Percentiles rank a stretch among this genome's conserved stretches.
Evolutionary conservation across 2,797 vertebrate species (phyloP).

Genomic region (Cryptoblepharus egeriae): DNA sequence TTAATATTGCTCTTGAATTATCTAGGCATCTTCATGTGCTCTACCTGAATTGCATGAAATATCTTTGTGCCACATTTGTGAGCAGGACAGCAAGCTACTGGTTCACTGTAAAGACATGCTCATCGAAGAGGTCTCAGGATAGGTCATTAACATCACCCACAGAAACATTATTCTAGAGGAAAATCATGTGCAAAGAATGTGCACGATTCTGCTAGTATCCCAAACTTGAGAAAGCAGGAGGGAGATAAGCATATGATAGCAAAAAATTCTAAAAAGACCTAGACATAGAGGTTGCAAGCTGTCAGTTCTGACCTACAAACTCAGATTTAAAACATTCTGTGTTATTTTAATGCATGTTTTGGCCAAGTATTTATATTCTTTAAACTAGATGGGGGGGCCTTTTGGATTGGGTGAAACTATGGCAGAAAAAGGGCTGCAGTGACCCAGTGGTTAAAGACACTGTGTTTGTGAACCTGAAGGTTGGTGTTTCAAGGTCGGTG

Average conservation of each 20-base stretch:
- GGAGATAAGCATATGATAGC: neutral
- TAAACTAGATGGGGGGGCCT: too few relatives aligned
- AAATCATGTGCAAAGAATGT: neutral
- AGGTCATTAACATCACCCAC: too few relatives aligned
- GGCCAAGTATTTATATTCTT: too few relatives aligned
- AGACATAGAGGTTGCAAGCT: neutral
- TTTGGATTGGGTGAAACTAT: too few relatives aligned
- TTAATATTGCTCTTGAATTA: conserved; percentile 28
- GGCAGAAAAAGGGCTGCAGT: too few relatives aligned
- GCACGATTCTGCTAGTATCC: neutral
- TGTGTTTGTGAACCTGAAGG: too few relatives aligned
- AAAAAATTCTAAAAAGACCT: neutral
- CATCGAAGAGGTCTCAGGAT: fast-evolving
- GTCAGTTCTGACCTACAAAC: neutral
- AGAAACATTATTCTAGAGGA: too few relatives aligned
- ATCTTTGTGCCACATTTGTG: neutral
- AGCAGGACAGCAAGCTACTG: too few relatives aligned
- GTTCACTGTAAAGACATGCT: neutral
- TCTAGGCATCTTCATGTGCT: neutral
- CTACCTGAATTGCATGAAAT: neutral
- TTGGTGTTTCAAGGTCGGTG: too few relatives aligned
- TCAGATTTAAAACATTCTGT: too few relatives aligned
- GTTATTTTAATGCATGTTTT: too few relatives aligned
- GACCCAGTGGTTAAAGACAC: too few relatives aligned
- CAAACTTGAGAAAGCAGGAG: neutral